Percentiles rank a stretch among this genome's conserved stretches.
phyloP scores from a whole-genome alignment of 2,113 vertebrate species.

The Xyrauchen texanus region DNA sequence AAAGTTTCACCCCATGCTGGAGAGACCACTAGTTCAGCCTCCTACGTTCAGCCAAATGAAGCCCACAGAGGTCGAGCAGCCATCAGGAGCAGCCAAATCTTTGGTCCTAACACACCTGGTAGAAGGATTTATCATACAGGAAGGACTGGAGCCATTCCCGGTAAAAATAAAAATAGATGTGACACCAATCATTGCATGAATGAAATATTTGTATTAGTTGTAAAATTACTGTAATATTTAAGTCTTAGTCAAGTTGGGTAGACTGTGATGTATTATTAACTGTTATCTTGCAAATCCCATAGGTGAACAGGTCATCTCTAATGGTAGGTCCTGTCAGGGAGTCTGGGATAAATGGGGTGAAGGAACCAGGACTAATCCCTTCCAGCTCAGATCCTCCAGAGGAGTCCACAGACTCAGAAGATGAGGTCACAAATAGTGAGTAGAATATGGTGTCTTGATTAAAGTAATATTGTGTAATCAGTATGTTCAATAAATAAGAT shows the following conservation, averaged over 20 bases:
- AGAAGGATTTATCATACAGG: constrained; percentile 97
- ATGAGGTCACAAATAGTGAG: constrained; percentile 58
- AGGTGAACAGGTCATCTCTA: constrained; percentile 75
- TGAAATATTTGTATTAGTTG: no score
- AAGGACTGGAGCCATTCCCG: constrained; percentile 92
- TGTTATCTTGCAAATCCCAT: not conserved
- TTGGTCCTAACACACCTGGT: constrained; percentile 90
- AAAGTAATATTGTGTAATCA: no score
- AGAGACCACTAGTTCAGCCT: constrained; percentile 38
- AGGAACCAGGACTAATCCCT: constrained; percentile 48
- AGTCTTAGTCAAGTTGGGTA: no score
- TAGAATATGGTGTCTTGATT: no score
- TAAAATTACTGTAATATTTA: no score
- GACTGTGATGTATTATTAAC: not conserved
- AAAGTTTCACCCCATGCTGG: constrained; percentile 60
- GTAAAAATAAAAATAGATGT: constrained; percentile 69
- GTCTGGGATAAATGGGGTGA: constrained; percentile 65
- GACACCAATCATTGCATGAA: no score
- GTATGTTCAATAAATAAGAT: no score
- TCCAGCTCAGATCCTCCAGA: constrained; percentile 50
- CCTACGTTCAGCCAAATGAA: constrained; percentile 39
- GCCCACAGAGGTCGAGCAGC: constrained; percentile 13
- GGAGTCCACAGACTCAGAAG: constrained; percentile 65
- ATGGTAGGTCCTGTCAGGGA: constrained; percentile 62
- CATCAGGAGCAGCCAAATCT: constrained; percentile 17